Evolutionary conservation across 2,888 invertebrate species (phyloP).

Genomic region (Embidobia sp.): DNA sequence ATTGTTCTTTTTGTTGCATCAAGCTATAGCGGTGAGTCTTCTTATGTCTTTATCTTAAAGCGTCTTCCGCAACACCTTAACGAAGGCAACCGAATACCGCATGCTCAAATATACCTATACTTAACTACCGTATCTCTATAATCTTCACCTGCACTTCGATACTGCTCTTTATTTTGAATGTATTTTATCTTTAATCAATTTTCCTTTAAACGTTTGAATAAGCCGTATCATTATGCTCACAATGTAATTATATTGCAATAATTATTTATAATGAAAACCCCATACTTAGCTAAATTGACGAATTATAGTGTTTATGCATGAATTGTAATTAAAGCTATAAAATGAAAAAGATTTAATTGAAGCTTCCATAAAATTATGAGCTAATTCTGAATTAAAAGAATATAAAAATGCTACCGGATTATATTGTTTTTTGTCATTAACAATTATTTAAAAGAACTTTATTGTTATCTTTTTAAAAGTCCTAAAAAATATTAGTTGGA

Average conservation of each 20-base stretch:
- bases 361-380: no score
- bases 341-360: background rate
- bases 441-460: no score
- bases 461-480: no score
- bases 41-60: conserved; percentile 46
- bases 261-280: conserved; percentile 15
- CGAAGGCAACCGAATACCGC: conserved; percentile 20
- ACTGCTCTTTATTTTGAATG: conserved; percentile 30
- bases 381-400: no score
- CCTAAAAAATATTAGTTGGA: no score
- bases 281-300: background rate
- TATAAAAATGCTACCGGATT: no score
- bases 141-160: conserved; percentile 31
- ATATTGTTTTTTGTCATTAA: no score
- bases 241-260: conserved; percentile 33
- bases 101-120: conserved; percentile 2
- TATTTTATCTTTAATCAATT: conserved; percentile 30
- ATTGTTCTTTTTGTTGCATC: conserved; percentile 11
- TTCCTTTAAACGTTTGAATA: conserved; percentile 19
- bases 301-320: background rate
- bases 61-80: conserved; percentile 30
- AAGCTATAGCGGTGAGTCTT: conserved; percentile 13
- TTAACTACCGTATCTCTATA: conserved; percentile 27
- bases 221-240: conserved; percentile 6
- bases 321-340: background rate